Conservation (phyloP, 1,140 invertebrate genomes). For the Periplaneta americana region DNA sequence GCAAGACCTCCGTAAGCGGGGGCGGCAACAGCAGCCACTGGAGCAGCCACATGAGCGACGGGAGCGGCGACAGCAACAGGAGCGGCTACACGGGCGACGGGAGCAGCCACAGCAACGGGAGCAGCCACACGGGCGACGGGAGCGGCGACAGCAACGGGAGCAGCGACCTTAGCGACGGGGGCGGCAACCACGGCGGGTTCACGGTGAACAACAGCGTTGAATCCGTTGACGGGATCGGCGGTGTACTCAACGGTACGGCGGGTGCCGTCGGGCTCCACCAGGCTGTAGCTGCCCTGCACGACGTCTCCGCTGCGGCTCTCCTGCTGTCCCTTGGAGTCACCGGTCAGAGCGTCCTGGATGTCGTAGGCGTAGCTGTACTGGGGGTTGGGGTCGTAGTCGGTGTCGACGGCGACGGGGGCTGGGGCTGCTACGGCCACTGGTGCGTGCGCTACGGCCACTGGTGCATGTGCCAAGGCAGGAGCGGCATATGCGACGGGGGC, state of each 20-base stretch:
- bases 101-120: background rate
- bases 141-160: constrained; percentile 5
- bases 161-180: constrained; percentile 1
- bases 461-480: constrained; percentile 19
- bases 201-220: constrained; percentile 26
- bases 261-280: constrained; percentile 27
- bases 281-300: constrained; percentile 22
- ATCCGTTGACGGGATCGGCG: constrained; percentile 30
- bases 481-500: constrained; percentile 13
- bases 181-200: constrained; percentile 24
- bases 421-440: constrained; percentile 22
- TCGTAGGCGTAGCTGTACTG: constrained; percentile 21
- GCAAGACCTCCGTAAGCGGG: too few relatives aligned
- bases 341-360: constrained; percentile 28
- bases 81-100: too few relatives aligned
- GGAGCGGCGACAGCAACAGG: background rate
- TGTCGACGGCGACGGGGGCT: constrained; percentile 26
- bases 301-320: constrained; percentile 22
- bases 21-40: too few relatives aligned
- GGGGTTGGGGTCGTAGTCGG: constrained; percentile 22
- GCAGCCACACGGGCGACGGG: background rate
- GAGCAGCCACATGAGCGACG: background rate
- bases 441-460: constrained; percentile 25
- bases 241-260: constrained; percentile 28
- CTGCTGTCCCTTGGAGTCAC: constrained; percentile 26